A percentile compares a stretch with the other conserved stretches of the same genome.
Evolutionary conservation across 1,140 invertebrate species (phyloP).

Genomic region (Gonatopus flavifemur): DNA sequence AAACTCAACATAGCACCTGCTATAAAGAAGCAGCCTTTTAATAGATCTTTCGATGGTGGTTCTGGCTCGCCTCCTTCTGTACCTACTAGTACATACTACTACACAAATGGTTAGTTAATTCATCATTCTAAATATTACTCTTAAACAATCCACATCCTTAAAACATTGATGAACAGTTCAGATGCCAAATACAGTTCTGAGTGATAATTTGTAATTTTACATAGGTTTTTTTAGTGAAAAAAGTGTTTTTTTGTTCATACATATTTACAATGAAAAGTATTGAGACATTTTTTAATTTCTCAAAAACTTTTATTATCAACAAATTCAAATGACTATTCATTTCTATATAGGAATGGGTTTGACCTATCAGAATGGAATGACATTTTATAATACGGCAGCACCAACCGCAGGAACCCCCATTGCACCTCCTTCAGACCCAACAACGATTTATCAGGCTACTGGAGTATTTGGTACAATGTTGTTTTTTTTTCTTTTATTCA

Average conservation of each 20-base stretch:
- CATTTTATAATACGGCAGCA: constrained; percentile 58
- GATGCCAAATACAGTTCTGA: not conserved
- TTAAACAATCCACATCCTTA: not conserved
- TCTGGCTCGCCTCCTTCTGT: constrained; percentile 55
- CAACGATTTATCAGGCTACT: constrained; percentile 53
- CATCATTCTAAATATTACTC: not conserved
- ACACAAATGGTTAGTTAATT: constrained; percentile 59
- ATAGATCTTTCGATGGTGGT: constrained; percentile 54
- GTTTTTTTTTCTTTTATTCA: not conserved
- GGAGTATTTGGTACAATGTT: constrained; percentile 52
- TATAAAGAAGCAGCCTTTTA: constrained; percentile 76
- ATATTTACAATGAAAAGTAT: not conserved
- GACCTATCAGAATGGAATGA: constrained; percentile 64
- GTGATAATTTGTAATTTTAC: not conserved
- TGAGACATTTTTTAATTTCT: constrained; percentile 2
- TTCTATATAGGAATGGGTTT: constrained; percentile 48
- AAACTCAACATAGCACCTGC: constrained; percentile 90
- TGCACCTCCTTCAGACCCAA: constrained; percentile 50
- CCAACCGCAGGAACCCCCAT: constrained; percentile 49
- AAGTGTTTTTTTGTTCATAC: not conserved
- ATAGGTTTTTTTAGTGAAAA: no score
- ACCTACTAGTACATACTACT: constrained; percentile 62
- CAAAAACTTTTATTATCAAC: constrained; percentile 8
- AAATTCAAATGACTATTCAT: constrained; percentile 8
- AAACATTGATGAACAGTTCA: not conserved